phyloP scores from a whole-genome alignment of 2,888 invertebrate genomes.

The Parochlus steinenii region DNA sequence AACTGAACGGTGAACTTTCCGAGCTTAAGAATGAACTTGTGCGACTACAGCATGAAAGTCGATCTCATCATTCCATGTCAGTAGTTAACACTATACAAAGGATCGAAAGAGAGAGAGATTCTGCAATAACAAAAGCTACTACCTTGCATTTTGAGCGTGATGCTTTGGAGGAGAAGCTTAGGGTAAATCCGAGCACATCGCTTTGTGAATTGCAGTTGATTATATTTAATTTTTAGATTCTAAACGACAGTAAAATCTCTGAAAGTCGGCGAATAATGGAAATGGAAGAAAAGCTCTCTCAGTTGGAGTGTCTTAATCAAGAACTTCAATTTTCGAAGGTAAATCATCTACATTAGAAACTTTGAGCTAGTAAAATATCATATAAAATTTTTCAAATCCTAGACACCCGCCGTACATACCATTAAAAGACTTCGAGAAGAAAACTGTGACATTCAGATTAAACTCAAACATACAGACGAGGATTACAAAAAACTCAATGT shows the following conservation, averaged over 20 bases:
- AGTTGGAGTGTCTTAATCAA: conserved; percentile 2
- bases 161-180: conserved; percentile 36
- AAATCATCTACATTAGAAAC: too few species aligned
- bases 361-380: too few species aligned
- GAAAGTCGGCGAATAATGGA: conserved; percentile 5
- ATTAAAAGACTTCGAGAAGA: conserved; percentile 9
- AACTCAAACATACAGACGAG: conserved; percentile 2
- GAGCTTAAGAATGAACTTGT: neutral
- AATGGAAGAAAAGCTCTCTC: conserved; percentile 6
- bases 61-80: neutral
- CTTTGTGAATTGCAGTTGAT: too few species aligned
- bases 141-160: conserved; percentile 43
- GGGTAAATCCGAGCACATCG: too few species aligned
- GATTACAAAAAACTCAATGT: conserved; percentile 9
- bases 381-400: too few species aligned
- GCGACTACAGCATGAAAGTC: neutral
- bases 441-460: conserved; percentile 9
- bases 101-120: conserved; percentile 35
- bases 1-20: neutral
- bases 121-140: conserved; percentile 35
- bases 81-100: conserved; percentile 18
- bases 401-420: conserved; percentile 4
- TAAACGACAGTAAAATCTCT: conserved; percentile 2
- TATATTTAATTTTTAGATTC: too few species aligned
- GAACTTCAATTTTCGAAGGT: conserved; percentile 7